phyloP scores from a whole-genome alignment of 2,888 invertebrate species.

The Metallyticus violacea region DNA sequence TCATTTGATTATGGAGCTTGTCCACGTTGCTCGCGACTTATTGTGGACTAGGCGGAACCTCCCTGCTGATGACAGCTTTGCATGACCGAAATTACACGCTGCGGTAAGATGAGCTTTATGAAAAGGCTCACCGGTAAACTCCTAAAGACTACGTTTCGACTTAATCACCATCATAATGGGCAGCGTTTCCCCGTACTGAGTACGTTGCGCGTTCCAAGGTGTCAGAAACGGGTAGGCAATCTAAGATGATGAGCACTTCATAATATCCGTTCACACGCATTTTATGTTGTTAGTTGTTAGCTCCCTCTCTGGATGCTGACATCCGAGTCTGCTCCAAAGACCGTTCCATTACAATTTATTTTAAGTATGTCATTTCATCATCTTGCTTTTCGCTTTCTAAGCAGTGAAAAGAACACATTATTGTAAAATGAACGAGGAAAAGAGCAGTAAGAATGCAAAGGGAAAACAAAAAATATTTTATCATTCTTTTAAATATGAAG shows the following conservation, averaged over 20 bases:
- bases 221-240: not conserved
- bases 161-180: not conserved
- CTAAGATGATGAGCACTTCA: not conserved
- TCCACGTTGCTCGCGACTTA: not conserved
- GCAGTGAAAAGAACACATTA: too few species aligned
- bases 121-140: not conserved
- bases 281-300: not conserved
- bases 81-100: not conserved
- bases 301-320: too few species aligned
- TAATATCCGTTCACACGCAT: not conserved
- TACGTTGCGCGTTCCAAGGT: not conserved
- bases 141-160: not conserved
- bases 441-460: too few species aligned
- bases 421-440: too few species aligned
- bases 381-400: too few species aligned
- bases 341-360: too few species aligned
- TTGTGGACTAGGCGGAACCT: not conserved
- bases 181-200: not conserved
- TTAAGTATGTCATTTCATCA: too few species aligned
- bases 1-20: not conserved
- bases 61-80: conserved; percentile 11
- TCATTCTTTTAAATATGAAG: too few species aligned
- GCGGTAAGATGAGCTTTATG: not conserved
- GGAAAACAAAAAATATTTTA: too few species aligned
- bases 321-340: too few species aligned